These are phyloP conservation scores for Plumapathes pennacea DNA, from an alignment of 92 coral and sea anemone species.

Conservation along the genomic window DNA sequence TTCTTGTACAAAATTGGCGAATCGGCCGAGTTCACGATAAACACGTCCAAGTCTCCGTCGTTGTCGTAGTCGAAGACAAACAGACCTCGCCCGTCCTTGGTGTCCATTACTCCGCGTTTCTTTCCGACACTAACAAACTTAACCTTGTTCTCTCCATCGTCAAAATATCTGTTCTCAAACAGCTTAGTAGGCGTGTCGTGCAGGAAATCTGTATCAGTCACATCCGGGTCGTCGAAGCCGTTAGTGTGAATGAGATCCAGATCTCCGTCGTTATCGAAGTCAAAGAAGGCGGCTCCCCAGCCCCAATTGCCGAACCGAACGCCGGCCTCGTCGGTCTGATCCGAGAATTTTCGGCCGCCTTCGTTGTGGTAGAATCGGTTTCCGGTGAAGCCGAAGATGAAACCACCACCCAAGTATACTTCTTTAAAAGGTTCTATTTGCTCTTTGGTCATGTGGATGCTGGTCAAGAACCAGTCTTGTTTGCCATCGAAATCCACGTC, in stretches of 20 bases:
- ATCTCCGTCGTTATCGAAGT: constrained; percentile 97
- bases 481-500: constrained; percentile 89
- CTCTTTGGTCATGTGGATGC: constrained; percentile 84
- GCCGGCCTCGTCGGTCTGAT: constrained; percentile 79
- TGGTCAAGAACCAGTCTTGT: constrained; percentile 95
- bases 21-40: constrained; percentile 73
- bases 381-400: constrained; percentile 93
- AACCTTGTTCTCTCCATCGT: constrained; percentile 55
- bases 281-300: constrained; percentile 97
- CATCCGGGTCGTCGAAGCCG: constrained; percentile 96
- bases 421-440: constrained; percentile 92
- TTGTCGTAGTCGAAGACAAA: constrained; percentile 94
- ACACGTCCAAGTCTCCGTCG: constrained; percentile 95
- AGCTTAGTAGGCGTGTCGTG: constrained; percentile 89
- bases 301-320: constrained; percentile 93
- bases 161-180: constrained; percentile 72
- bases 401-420: constrained; percentile 89
- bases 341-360: constrained; percentile 86
- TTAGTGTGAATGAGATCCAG: constrained; percentile 91
- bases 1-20: constrained; percentile 89
- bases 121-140: constrained; percentile 78
- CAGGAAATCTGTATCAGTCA: constrained; percentile 93
- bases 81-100: constrained; percentile 86
- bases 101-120: constrained; percentile 73
- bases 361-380: constrained; percentile 79